Evolutionary conservation across 2,113 vertebrate species (phyloP).

Genomic region (Tauraco erythrolophus): DNA sequence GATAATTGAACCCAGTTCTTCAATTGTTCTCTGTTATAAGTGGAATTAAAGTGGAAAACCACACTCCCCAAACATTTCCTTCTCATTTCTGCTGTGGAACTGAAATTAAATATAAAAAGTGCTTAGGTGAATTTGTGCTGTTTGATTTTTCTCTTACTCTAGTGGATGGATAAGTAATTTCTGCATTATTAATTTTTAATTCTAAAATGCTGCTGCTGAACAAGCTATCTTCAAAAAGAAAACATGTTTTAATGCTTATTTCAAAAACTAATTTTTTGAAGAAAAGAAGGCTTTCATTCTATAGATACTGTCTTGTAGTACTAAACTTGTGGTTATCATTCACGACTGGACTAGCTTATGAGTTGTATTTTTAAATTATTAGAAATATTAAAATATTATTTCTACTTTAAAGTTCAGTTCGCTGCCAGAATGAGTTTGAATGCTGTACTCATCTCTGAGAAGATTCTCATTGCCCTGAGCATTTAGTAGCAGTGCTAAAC

Average conservation of each 20-base stretch:
- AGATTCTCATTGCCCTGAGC: neutral
- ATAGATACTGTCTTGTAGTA: neutral
- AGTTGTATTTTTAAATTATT: neutral
- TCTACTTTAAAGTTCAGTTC: neutral
- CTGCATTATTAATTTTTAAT: slow-evolving; percentile 24
- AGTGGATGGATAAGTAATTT: neutral
- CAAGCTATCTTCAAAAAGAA: neutral
- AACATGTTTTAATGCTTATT: neutral
- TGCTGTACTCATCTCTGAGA: neutral
- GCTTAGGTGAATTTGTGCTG: neutral
- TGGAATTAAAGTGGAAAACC: neutral
- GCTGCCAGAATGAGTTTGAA: neutral
- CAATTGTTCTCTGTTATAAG: neutral
- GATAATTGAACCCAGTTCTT: neutral
- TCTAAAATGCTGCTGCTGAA: neutral
- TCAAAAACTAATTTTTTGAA: neutral
- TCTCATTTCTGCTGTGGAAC: neutral
- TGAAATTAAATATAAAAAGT: neutral
- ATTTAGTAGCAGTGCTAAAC: neutral
- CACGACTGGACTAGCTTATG: neutral
- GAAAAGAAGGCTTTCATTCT: neutral
- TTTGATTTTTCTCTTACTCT: neutral
- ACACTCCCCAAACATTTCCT: neutral
- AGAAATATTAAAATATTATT: neutral
- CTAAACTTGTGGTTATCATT: neutral